Evolutionary conservation across 2,888 invertebrate species (phyloP), one percentile per base, ranked within the genome.

Genomic region (Drosophila lutescens): DNA sequence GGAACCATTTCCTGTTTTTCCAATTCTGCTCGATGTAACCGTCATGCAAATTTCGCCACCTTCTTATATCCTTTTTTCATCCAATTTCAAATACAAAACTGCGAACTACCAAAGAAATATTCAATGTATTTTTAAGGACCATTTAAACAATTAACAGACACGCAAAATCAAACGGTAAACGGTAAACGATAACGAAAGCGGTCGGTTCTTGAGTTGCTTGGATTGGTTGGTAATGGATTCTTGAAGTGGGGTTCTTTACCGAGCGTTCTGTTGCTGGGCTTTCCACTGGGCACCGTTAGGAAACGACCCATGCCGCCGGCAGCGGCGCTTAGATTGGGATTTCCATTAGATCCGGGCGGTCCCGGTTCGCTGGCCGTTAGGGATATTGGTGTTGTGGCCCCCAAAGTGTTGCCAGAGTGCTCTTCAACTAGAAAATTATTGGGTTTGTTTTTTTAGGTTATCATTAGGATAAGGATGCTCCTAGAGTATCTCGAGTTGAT

Each of bases 361-460:
- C 88, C 88, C 44, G 88, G 86, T 53, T 86, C 87, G 71, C 84
- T 84, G 78, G 90, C 89, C 60, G 90, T 86, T 40, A 90, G 69
- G 61, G 91, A 90, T 74, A 90, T 76, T 67, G 90, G 85, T 70
- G 91, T 84, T 74, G 84, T 90, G 23, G 89, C 88, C 68, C 78
- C 71, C 66, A 90, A 84, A 71, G 79, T 72, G 65, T 32, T 47
- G 32, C 15, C 47, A 10, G 47, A 32, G 47, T 76, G 92, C 73
- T 92, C 92, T 88, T 92, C 92, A 90, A 92, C 92, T 92, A 90
- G 78, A 78, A 91, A 91, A 85, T 88, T 67, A 58, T 60, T 46
- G 40, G 13, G 40, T 23, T 46, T 36, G 26, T 43, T 40, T 8
- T 62, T 23, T 13, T 46, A 34, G 12, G 49, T 58, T 68, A 47